phyloP scores from a whole-genome alignment of 2,113 vertebrate genomes.

The Limnothrissa miodon region DNA sequence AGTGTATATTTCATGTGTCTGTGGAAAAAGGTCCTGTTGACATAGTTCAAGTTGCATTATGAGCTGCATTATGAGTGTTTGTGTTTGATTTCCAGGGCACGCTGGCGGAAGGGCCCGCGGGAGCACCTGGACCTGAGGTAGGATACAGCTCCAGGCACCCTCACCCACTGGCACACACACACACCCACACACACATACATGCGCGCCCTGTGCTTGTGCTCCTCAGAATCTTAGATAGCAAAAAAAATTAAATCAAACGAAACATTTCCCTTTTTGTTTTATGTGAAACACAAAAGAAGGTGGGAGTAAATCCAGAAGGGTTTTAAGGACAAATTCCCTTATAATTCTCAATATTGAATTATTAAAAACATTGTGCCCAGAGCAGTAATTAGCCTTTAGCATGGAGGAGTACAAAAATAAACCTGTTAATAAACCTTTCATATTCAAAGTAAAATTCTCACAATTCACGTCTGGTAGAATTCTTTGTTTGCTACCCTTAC shows the following conservation, averaged over 20 bases:
- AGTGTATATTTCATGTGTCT: neutral
- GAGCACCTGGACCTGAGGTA: conserved; percentile 75
- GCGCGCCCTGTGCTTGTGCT: neutral
- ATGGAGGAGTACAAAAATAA: too few species aligned
- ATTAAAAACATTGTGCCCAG: too few species aligned
- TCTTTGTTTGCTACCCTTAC: neutral
- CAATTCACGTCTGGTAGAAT: neutral
- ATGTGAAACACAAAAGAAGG: neutral
- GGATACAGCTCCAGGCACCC: conserved; percentile 46
- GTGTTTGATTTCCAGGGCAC: conserved; percentile 68
- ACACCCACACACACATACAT: neutral
- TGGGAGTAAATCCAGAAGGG: neutral
- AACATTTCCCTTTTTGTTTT: neutral
- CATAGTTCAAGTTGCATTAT: neutral
- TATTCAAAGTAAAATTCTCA: too few species aligned
- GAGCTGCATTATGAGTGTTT: neutral
- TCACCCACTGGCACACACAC: neutral
- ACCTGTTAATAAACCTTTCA: too few species aligned
- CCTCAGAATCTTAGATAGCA: neutral
- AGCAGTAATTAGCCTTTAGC: too few species aligned
- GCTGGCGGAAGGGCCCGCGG: conserved; percentile 71
- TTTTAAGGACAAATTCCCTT: too few species aligned
- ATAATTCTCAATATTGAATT: too few species aligned
- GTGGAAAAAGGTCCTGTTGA: neutral
- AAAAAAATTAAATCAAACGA: too few species aligned